phyloP scores from a whole-genome alignment of 2,113 vertebrate species.

The Gnathonemus echidnorhynchus region DNA sequence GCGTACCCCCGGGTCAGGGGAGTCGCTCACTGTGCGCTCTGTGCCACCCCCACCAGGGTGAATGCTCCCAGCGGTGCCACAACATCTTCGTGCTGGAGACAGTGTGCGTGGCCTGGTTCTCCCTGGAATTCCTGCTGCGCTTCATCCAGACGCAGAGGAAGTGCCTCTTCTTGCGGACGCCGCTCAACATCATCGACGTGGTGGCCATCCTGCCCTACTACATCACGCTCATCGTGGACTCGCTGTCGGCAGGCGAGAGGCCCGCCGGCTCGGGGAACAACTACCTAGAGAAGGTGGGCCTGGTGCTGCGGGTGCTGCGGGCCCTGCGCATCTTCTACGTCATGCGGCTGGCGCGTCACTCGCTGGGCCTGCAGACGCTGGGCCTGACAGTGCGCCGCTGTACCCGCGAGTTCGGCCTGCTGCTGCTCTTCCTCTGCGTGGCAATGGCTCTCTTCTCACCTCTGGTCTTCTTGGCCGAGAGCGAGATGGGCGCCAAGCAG shows the following conservation, averaged over 20 bases:
- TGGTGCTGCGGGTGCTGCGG: constrained; percentile 80
- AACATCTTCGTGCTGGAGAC: constrained; percentile 93
- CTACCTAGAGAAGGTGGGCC: constrained; percentile 85
- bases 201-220: constrained; percentile 94
- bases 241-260: constrained; percentile 59
- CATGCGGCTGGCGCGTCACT: constrained; percentile 87
- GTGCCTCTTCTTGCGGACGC: constrained; percentile 82
- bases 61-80: constrained; percentile 81
- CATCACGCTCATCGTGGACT: constrained; percentile 78
- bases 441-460: constrained; percentile 93
- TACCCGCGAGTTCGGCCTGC: constrained; percentile 81
- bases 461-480: constrained; percentile 85
- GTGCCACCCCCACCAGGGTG: constrained; percentile 62
- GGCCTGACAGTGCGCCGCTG: constrained; percentile 86
- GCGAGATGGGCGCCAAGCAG: constrained; percentile 86
- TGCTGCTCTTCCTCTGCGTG: constrained; percentile 88
- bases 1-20: not conserved
- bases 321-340: constrained; percentile 90
- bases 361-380: constrained; percentile 82
- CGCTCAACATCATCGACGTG: constrained; percentile 85
- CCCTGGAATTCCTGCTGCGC: constrained; percentile 85
- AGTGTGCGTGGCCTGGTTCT: constrained; percentile 93
- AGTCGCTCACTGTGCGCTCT: not conserved
- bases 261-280: constrained; percentile 69
- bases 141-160: constrained; percentile 90